Evolutionary conservation across 2,113 vertebrate genomes (phyloP).

Genomic region (Callipepla squamata): DNA sequence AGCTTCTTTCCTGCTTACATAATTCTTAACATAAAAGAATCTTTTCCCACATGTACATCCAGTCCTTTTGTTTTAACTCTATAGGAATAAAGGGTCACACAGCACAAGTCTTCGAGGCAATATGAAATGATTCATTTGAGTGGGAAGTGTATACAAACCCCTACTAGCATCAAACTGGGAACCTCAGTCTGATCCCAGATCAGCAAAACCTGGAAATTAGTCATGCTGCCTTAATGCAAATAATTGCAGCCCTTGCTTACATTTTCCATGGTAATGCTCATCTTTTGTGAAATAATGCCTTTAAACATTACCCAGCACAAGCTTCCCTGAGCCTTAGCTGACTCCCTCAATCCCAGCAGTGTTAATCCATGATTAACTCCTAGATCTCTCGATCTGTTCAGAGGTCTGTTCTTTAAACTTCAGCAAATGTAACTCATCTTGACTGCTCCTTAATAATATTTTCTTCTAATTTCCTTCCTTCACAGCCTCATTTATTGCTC

Average conservation of each 20-base stretch:
- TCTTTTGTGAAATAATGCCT: constrained; percentile 51
- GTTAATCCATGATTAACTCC: constrained; percentile 60
- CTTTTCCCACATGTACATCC: neutral
- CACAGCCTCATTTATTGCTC: neutral
- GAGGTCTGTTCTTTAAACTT: constrained; percentile 37
- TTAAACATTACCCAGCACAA: constrained; percentile 27
- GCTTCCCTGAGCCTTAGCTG: constrained; percentile 1
- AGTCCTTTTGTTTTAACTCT: neutral
- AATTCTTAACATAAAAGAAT: neutral
- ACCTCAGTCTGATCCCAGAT: neutral
- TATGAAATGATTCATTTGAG: neutral
- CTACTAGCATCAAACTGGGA: neutral
- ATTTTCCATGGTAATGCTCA: constrained; percentile 36
- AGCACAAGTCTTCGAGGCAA: neutral
- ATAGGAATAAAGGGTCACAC: neutral
- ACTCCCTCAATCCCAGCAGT: constrained; percentile 27
- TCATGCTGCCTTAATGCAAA: constrained; percentile 48
- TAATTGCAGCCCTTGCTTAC: constrained; percentile 43
- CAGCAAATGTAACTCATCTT: constrained; percentile 49
- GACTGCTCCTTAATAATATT: constrained; percentile 23
- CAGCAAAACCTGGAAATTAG: constrained; percentile 36
- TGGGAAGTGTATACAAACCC: neutral
- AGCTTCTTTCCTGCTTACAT: neutral
- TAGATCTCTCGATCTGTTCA: constrained; percentile 43
- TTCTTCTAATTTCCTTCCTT: neutral